Base-by-base conservation (phyloP, 2,797 vertebrate genomes). In the Uromys caudimaculatus region DNA sequence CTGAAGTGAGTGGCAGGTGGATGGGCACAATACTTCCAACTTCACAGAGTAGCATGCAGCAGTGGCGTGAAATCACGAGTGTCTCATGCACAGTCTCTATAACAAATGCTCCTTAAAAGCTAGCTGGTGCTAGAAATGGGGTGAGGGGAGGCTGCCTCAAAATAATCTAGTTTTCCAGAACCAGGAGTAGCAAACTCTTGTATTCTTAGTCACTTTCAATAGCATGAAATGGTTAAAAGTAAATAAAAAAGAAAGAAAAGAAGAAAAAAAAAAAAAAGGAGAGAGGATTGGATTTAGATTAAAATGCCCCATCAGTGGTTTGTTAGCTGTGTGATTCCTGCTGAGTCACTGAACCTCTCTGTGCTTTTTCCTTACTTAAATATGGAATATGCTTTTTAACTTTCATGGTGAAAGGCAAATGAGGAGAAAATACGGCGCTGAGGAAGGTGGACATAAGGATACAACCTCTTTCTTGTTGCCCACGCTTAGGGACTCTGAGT, bases 81-180 rank as follows among this genome's bases (percentile, higher is more conserved):
- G 23, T 50, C 82, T 62, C 50, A 0, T 54, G 13, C 17, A 12
- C 0, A 1, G 11, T 1, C 1, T 54, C 10, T 8, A 6, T 0
- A 69, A 3, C 21, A 89, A 38, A 8, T 5, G 50, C 52, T 75
- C 50, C n/a, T 0, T 50, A 62, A 58, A 82, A 50, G 2, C 27
- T 12, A 21, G 32, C 2, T 60, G n/a, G n/a, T 56, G 44, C 23
- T 2, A 4, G 3, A 19, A 29, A 56, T 1, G 14, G 35, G 29
- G 23, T 13, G 13, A 3, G 13, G 85, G 1, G 13, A 77, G 7
- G 2, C 56, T 60, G 62, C 50, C 73, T 56, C n/a, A 14, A 64
- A 67, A 56, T 13, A n/a, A 1, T 38, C 60, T 50, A n/a, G n/a
- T 64, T 81, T 82, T 97, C 50, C 78, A 32, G 44, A 62, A 10